Evolutionary conservation across 1,140 invertebrate species (phyloP).

Genomic region (Oncopodura yosiiana): DNA sequence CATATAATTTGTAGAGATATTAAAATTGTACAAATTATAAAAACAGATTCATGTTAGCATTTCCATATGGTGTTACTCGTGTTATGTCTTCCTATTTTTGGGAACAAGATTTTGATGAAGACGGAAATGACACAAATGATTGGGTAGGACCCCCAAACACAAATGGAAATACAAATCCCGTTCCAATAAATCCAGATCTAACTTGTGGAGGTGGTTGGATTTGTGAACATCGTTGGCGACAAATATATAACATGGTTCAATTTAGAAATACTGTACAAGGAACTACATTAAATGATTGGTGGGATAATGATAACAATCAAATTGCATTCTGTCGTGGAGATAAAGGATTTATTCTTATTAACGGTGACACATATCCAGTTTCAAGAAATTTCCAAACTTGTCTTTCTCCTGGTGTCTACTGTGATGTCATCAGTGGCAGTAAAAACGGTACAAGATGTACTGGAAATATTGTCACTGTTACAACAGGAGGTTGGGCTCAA

Average conservation of each 20-base stretch:
- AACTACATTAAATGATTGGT: slow-evolving; percentile 41
- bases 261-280: slow-evolving; percentile 56
- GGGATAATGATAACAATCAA: slow-evolving; percentile 41
- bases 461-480: slow-evolving; percentile 43
- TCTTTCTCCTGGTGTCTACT: slow-evolving; percentile 45
- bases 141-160: slow-evolving; percentile 52
- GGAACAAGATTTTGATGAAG: slow-evolving; percentile 36
- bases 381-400: slow-evolving; percentile 39
- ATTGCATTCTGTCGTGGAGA: slow-evolving; percentile 41
- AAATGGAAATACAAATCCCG: slow-evolving; percentile 52
- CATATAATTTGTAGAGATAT: too few relatives aligned
- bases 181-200: slow-evolving; percentile 54
- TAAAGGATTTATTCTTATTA: slow-evolving; percentile 42
- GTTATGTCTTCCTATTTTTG: slow-evolving; percentile 40
- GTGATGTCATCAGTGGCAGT: slow-evolving; percentile 48
- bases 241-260: slow-evolving; percentile 65
- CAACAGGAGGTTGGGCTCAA: slow-evolving; percentile 50
- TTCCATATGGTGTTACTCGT: slow-evolving; percentile 43
- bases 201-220: slow-evolving; percentile 71
- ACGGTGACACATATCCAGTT: slow-evolving; percentile 39
- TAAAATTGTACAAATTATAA: too few relatives aligned
- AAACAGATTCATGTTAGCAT: slow-evolving; percentile 52
- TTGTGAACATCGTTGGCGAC: slow-evolving; percentile 77
- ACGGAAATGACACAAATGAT: slow-evolving; percentile 9
- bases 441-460: slow-evolving; percentile 41